phyloP scores from a whole-genome alignment of 2,797 vertebrate genomes.

The Coilia nasus region DNA sequence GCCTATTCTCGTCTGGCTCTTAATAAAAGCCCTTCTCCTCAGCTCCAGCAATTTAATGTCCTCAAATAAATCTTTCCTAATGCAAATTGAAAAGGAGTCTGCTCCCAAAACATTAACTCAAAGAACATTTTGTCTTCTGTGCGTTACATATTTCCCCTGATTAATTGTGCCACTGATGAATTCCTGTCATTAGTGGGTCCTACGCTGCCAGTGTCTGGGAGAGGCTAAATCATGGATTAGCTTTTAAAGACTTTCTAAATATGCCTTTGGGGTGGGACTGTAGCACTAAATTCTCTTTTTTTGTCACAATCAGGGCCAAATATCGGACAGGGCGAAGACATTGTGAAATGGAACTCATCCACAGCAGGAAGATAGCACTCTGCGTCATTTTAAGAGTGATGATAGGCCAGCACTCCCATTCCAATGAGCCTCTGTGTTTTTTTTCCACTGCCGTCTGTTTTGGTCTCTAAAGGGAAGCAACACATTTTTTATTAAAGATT shows the following conservation, averaged over 20 bases:
- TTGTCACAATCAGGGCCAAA: constrained; percentile 60
- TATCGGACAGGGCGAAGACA: constrained; percentile 54
- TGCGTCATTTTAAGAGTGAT: constrained; percentile 68
- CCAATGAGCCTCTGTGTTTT: not conserved
- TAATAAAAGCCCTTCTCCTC: constrained; percentile 46
- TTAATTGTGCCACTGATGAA: constrained; percentile 69
- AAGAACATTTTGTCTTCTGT: constrained; percentile 43
- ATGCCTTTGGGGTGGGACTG: constrained; percentile 61
- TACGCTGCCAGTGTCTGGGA: constrained; percentile 52
- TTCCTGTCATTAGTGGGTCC: constrained; percentile 61
- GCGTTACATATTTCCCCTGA: constrained; percentile 56
- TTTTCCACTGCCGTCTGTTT: constrained; percentile 13
- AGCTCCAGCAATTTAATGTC: constrained; percentile 46
- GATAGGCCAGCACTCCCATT: constrained; percentile 57
- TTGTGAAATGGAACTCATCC: constrained; percentile 57
- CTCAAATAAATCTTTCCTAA: constrained; percentile 58
- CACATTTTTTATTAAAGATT: constrained; percentile 65
- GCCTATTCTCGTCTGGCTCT: constrained; percentile 11
- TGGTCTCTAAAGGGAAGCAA: constrained; percentile 47
- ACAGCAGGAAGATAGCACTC: constrained; percentile 39
- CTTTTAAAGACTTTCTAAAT: constrained; percentile 75
- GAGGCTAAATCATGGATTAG: constrained; percentile 66
- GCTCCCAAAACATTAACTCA: constrained; percentile 62
- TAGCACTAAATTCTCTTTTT: constrained; percentile 58
- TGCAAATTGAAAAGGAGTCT: constrained; percentile 47